Conservation (phyloP, 2,797 vertebrate species). For the Notoglanidium macrostoma region DNA sequence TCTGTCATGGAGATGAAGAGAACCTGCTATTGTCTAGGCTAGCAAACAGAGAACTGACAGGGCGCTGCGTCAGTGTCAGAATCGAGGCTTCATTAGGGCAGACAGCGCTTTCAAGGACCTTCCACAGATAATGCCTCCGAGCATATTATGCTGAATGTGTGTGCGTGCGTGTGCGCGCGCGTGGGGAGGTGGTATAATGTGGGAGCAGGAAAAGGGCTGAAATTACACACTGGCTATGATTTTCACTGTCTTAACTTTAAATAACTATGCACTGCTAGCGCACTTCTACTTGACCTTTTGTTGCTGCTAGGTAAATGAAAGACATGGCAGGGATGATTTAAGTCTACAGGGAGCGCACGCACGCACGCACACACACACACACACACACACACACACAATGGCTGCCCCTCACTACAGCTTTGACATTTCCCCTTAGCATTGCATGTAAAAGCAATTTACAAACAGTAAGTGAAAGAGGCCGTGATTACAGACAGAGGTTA, state of each 20-base stretch:
- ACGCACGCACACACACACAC: conserved; percentile 1
- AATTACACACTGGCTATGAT: conserved; percentile 64
- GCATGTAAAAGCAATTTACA: conserved; percentile 67
- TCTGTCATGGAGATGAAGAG: conserved; percentile 36
- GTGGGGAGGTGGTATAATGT: conserved; percentile 12
- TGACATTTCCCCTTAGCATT: conserved; percentile 65
- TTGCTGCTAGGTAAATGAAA: conserved; percentile 68
- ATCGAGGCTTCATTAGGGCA: conserved; percentile 57
- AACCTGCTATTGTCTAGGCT: conserved; percentile 10
- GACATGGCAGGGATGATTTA: conserved; percentile 68
- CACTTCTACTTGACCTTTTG: conserved; percentile 71
- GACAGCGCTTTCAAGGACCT: conserved; percentile 62
- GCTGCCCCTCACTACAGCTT: conserved; percentile 52
- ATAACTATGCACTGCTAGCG: conserved; percentile 57
- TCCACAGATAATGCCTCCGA: conserved; percentile 63
- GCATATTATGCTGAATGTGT: conserved; percentile 54
- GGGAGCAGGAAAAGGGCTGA: conserved; percentile 40
- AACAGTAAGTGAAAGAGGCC: conserved; percentile 67
- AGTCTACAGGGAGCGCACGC: conserved; percentile 27
- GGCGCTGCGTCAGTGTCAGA: conserved; percentile 41
- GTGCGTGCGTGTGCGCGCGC: background rate
- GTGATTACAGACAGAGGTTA: conserved; percentile 70
- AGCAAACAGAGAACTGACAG: conserved; percentile 35
- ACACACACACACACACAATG: conserved; percentile 26
- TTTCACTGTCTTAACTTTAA: conserved; percentile 65